Conservation (phyloP, 2,113 vertebrate genomes). For the Alethe castanea region DNA sequence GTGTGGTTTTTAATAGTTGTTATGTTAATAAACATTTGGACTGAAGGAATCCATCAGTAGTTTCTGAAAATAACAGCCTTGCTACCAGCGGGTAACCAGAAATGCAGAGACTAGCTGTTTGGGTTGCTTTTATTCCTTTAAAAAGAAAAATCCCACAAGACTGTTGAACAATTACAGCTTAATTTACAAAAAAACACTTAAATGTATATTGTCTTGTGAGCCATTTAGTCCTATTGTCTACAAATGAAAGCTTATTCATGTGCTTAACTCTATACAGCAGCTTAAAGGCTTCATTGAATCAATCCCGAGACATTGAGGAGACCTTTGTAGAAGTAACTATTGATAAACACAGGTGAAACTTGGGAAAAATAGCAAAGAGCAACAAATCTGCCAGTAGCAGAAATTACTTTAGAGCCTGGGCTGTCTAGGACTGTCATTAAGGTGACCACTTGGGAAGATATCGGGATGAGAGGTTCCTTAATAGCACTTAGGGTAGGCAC, state of each 20-base stretch:
- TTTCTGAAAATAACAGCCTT: slow-evolving; percentile 17
- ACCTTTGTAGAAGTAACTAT: slow-evolving; percentile 29
- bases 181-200: slow-evolving; percentile 12
- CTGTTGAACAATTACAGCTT: slow-evolving; percentile 20
- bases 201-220: slow-evolving; percentile 29
- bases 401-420: background rate
- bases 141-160: background rate
- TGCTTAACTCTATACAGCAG: background rate
- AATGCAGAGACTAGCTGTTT: background rate
- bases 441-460: background rate
- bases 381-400: background rate
- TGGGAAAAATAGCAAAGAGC: background rate
- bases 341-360: slow-evolving; percentile 33
- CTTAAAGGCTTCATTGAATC: slow-evolving; percentile 22
- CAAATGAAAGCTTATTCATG: slow-evolving; percentile 2
- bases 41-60: background rate
- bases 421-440: background rate
- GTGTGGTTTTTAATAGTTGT: background rate
- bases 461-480: background rate
- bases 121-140: background rate
- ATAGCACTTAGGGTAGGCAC: background rate
- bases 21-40: slow-evolving; percentile 33
- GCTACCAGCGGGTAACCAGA: background rate
- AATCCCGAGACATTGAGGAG: background rate
- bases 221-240: slow-evolving; percentile 38